These are phyloP conservation scores for Heterodera carotae DNA, from an alignment of 1,140 invertebrate species.

Conservation along the genomic window DNA sequence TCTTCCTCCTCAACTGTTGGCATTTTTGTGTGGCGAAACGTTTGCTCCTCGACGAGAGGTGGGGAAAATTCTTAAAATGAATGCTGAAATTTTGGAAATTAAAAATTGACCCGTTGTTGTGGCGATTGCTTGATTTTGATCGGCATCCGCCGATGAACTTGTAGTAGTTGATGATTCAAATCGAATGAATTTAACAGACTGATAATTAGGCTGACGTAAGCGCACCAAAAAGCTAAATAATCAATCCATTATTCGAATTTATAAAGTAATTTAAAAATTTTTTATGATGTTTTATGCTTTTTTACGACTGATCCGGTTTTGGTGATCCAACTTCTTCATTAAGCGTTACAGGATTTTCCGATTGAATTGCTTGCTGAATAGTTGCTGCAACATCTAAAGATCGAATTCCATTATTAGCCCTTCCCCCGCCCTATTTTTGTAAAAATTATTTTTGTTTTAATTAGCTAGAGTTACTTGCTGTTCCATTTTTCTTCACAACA, in stretches of 20 bases:
- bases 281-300: not conserved
- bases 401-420: not conserved
- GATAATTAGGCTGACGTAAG: slow-evolving; percentile 8
- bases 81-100: too few relatives aligned
- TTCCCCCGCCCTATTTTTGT: too few relatives aligned
- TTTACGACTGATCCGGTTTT: slow-evolving; percentile 8
- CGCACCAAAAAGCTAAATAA: slow-evolving; percentile 10
- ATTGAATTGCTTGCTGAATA: not conserved
- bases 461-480: not conserved
- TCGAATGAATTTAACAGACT: not conserved
- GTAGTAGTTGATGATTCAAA: not conserved
- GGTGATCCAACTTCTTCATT: not conserved
- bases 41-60: too few relatives aligned
- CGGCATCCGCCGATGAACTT: not conserved
- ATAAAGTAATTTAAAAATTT: slow-evolving; percentile 3
- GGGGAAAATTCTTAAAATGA: too few relatives aligned
- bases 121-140: not conserved
- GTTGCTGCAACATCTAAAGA: not conserved
- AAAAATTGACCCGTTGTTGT: not conserved
- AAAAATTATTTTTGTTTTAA: not conserved
- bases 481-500: slow-evolving; percentile 9
- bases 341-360: not conserved
- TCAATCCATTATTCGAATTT: not conserved
- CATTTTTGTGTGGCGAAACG: not conserved
- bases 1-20: not conserved